phyloP scores from a whole-genome alignment of 2,888 invertebrate species.

The Tetragonula carbonaria region DNA sequence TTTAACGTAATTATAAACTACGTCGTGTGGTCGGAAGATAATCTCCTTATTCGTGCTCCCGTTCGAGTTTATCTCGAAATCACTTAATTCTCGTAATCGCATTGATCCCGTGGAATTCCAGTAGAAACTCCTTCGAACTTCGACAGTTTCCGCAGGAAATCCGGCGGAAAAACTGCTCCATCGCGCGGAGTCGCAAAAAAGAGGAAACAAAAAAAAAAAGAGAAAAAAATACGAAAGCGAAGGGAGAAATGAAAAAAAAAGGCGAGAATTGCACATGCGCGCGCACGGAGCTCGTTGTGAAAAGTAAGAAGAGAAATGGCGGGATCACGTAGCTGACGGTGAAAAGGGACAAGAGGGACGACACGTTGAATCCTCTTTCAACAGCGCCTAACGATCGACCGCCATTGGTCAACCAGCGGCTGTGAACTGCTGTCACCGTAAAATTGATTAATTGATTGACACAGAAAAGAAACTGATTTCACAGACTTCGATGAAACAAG shows the following conservation, averaged over 20 bases:
- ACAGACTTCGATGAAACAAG: too few relatives aligned
- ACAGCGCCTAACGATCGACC: conserved; percentile 52
- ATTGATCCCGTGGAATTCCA: conserved; percentile 25
- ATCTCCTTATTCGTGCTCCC: neutral
- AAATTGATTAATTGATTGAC: conserved; percentile 71
- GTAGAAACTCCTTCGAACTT: conserved; percentile 3
- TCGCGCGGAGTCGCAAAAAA: neutral
- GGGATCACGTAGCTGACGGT: neutral
- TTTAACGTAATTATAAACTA: conserved; percentile 11
- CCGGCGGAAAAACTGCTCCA: conserved; percentile 1
- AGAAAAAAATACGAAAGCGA: neutral
- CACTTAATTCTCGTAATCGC: conserved; percentile 34
- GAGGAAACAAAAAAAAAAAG: too few relatives aligned
- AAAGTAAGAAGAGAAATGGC: conserved; percentile 8
- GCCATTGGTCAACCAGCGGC: conserved; percentile 54
- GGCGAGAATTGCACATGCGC: neutral
- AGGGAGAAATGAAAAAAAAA: neutral
- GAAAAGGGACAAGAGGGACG: conserved; percentile 10
- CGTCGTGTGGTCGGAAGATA: neutral
- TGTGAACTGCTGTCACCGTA: conserved; percentile 36
- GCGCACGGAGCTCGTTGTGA: neutral
- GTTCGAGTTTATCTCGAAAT: conserved; percentile 24
- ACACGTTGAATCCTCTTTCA: conserved; percentile 49
- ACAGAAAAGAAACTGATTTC: conserved; percentile 48
- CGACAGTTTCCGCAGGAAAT: conserved; percentile 10